These are phyloP conservation scores for Drosophila formosana DNA, from an alignment of 2,888 invertebrate genomes.

Conservation along the genomic window DNA sequence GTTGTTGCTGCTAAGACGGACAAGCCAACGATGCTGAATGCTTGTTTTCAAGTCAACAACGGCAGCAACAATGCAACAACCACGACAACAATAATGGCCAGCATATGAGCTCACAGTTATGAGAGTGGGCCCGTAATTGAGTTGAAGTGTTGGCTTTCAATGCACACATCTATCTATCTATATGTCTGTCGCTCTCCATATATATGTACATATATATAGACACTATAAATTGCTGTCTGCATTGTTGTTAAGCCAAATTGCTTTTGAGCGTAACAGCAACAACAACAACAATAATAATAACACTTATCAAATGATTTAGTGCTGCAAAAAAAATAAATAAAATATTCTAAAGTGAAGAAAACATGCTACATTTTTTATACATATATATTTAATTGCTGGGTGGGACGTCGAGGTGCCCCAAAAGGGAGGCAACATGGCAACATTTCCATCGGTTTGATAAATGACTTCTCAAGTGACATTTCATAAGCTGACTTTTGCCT, in stretches of 20 bases:
- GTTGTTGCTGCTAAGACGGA: constrained; percentile 11
- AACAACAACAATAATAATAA: constrained; percentile 23
- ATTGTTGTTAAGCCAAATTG: constrained; percentile 76
- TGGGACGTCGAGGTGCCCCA: constrained; percentile 17
- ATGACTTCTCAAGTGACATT: constrained; percentile 66
- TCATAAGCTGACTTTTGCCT: constrained; percentile 40
- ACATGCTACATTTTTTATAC: constrained; percentile 21
- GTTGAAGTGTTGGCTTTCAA: constrained; percentile 52
- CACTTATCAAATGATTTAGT: constrained; percentile 61
- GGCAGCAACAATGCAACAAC: constrained; percentile 5
- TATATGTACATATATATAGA: constrained; percentile 6
- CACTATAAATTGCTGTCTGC: constrained; percentile 68
- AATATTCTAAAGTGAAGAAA: constrained; percentile 27
- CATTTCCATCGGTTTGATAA: constrained; percentile 61
- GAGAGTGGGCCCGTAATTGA: constrained; percentile 68
- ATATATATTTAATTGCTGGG: not conserved
- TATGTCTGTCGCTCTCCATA: constrained; percentile 13
- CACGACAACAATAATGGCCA: constrained; percentile 11
- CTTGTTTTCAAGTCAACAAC: constrained; percentile 56
- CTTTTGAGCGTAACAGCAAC: constrained; percentile 54
- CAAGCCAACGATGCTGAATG: constrained; percentile 48
- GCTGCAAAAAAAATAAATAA: constrained; percentile 22
- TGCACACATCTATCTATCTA: constrained; percentile 10
- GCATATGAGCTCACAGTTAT: constrained; percentile 47
- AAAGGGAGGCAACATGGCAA: constrained; percentile 26